Base-by-base conservation (phyloP, 2,113 vertebrate genomes). In the Dipodomys merriami region DNA sequence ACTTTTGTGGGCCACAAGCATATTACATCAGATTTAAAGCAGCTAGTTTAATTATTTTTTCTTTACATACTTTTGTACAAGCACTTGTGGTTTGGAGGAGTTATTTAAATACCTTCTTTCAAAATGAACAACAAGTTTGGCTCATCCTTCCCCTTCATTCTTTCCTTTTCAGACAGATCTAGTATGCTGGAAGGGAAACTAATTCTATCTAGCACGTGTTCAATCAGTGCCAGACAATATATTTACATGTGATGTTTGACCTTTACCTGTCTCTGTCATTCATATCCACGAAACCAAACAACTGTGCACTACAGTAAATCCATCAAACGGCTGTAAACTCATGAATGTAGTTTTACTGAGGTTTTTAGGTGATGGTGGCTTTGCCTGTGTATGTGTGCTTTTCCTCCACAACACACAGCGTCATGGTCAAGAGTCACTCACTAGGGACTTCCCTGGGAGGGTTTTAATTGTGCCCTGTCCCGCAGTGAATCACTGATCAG, bases 401-500 rank as follows among this genome's bases (percentile, higher is more conserved):
- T 78, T 94, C 39, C 86, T 30, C 3, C 30, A 72, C 80, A 33
- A 49, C 92, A 27, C 44, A 22, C 64, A 46, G 95, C 91, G 76
- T 96, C 95, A 29, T 4, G 27, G 77, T n/a, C 0, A 15, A 46
- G 86, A 62, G 89, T 88, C 39, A 76, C 53, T 57, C 53, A 57
- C 46, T 35, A 33, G 60, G 44, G 88, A 71, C 89, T 94, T 95
- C 80, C 78, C 87, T 64, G 5, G 0, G 13, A 62, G 90, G 25
- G 22, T 80, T 64, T 57, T 79, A 27, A 13, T 27, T 49, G 78
- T 39, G 82, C 62, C 64, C 60, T 18, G 12, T 23, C 78, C 89
- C 5, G 69, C 49, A 7, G 53, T 94, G 95, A 96, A 33, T 96
- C 96, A 95, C 86, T 1, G 33, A 29, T 2, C 33, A 6, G 89